Evolutionary conservation across 2,113 vertebrate species (phyloP), one percentile per base, ranked within the genome.

Genomic region (Coracopsis vasa): DNA sequence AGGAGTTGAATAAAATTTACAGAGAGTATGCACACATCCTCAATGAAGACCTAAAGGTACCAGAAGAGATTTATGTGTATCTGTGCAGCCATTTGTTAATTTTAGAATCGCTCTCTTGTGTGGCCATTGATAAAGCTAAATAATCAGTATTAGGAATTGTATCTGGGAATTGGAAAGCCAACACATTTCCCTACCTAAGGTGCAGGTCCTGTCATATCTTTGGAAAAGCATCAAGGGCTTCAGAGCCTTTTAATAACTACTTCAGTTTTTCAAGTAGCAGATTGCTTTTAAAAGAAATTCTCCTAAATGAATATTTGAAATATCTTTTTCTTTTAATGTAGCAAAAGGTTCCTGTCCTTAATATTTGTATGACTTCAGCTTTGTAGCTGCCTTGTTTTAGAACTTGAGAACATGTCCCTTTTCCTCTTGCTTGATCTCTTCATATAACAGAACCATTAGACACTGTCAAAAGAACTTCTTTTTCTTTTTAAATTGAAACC

Each of bases 41-140:
- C 90, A 99, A 96, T 65, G 94, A 97, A 61, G 98, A 99, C 70
- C 98, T 99, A 33, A 98, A 97, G 98, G 99, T 99, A 98, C 96
- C 9, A 54, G 17, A 80, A 84, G 42, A 74, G 0, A 0, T 80
- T 87, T 80, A 47, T 20, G 2, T 48, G 21, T 47, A 12, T 80
- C 20, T 74, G 0, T 67, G 20, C 3, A 2, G 62, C 33, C 41
- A 8, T 51, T 44, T 53, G 7, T 61, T 74, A n/a, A 20, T 83
- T 94, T 75, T 75, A 48, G 29, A 72, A 41, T 61, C 88, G 35
- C 27, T 74, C 1, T 81, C 27, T 71, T 51, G 27, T 17, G 13
- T 37, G 71, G 33, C 35, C 45, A 7, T 28, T 83, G 51, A 51
- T 84, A 83, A 64, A 86, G 15, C 20, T 74, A 35, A 90, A 33